Conservation (phyloP, 2,113 vertebrate genomes). For the Scortum barcoo region DNA sequence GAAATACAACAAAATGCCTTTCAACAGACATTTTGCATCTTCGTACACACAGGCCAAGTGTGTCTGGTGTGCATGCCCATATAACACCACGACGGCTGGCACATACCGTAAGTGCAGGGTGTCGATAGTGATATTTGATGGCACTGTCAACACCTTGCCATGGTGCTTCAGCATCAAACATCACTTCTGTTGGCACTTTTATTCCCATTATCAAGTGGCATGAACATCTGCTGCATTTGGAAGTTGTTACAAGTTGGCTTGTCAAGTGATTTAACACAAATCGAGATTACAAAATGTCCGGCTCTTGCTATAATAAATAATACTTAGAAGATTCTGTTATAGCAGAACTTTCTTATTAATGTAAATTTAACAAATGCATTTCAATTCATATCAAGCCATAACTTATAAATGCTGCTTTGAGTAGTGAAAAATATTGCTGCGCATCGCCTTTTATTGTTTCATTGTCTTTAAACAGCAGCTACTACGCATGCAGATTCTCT, state of each 20-base stretch:
- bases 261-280: constrained; percentile 17
- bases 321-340: not conserved
- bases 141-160: constrained; percentile 60
- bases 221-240: constrained; percentile 48
- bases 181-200: constrained; percentile 48
- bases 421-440: constrained; percentile 1
- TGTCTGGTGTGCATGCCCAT: constrained; percentile 4
- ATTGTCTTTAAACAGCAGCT: constrained; percentile 38
- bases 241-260: constrained; percentile 19
- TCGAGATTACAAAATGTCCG: constrained; percentile 13
- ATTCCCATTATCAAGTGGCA: constrained; percentile 44
- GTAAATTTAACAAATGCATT: constrained; percentile 22
- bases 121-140: constrained; percentile 62
- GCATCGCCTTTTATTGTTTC: constrained; percentile 16
- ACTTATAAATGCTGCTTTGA: constrained; percentile 15
- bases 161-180: constrained; percentile 49
- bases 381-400: constrained; percentile 1
- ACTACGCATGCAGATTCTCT: constrained; percentile 20
- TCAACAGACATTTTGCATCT: not conserved
- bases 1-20: not conserved
- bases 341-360: not conserved
- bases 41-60: not conserved
- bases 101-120: constrained; percentile 29
- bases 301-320: not conserved
- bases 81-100: constrained; percentile 20